Base-by-base conservation (phyloP, 2,113 vertebrate species). In the Fregetta grallaria region DNA sequence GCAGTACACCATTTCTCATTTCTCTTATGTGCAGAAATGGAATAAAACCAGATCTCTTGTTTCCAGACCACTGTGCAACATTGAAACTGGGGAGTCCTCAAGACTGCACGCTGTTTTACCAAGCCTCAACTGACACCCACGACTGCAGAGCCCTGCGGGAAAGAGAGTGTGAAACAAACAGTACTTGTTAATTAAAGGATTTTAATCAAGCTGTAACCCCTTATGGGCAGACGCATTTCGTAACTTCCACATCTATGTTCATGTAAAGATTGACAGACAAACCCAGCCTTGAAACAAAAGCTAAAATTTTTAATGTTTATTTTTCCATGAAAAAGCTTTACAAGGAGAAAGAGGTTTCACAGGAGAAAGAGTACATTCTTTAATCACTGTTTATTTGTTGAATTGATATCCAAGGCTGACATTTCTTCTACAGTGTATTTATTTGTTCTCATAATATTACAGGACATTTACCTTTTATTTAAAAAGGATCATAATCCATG, bases 301-400 rank as follows among this genome's bases (percentile, higher is more conserved):
- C 52, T 34, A 67, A 25, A 11, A 6, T 22, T 85, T 91, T 82
- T 53, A 70, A 90, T 65, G 49, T 89, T 96, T 95, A 86, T 97
- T 97, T 94, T 95, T 91, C 87, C 77, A 91, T 73, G 77, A 82
- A 94, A 96, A 95, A 96, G 77, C 62, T 94, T 96, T 88, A 93
- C 71, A 83, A 71, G 83, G 65, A 93, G 56, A 83, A 90, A 65
- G 65, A 86, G 53, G 74, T 83, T 92, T 94, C 74, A 82, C 38
- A 91, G 74, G 47, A 92, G 66, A 88, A 80, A 81, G 23, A 9
- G 13, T 62, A 97, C 89, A 94, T 95, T 97, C 96, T 94, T 94
- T 66, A 85, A 76, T 91, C 73, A 89, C 62, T 92, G 83, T 88
- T 95, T 91, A 82, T 96, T 82, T 95, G 77, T 59, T 75, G 75